phyloP scores from a whole-genome alignment of 2,888 invertebrate genomes.

The Thymelicus lineola region DNA sequence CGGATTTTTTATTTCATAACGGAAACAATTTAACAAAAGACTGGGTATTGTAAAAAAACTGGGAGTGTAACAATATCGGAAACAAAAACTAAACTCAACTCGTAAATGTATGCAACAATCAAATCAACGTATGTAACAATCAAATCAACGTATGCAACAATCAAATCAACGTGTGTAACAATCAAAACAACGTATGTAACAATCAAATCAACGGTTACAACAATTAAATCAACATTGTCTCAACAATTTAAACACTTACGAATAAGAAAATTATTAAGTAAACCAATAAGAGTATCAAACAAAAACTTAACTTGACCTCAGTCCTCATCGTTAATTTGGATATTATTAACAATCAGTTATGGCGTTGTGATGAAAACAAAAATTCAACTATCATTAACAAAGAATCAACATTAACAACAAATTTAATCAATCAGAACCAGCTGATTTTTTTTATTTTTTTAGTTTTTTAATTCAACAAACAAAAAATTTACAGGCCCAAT shows the following conservation, averaged over 20 bases:
- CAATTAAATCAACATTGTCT: neutral
- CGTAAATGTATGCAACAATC: too few relatives aligned
- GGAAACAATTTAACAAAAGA: neutral
- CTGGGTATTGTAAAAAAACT: neutral
- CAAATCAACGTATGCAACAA: too few relatives aligned
- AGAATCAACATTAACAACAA: neutral
- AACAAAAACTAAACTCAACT: neutral
- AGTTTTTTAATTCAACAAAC: too few relatives aligned
- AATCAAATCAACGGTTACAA: neutral
- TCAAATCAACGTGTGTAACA: too few relatives aligned
- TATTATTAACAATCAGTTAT: neutral
- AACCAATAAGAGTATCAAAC: neutral
- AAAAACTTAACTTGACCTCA: conserved; percentile 3
- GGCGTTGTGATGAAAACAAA: neutral
- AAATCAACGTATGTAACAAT: too few relatives aligned
- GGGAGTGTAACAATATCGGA: neutral
- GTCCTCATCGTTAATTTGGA: neutral
- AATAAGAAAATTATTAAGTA: neutral
- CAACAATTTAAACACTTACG: neutral
- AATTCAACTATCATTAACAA: neutral
- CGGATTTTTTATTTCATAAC: neutral
- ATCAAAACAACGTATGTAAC: too few relatives aligned
- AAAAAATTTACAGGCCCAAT: too few relatives aligned
- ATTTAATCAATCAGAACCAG: conserved; percentile 1
- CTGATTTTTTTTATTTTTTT: neutral